Conservation (phyloP, 2,888 invertebrate genomes). For the Drosophila nr. perissopoda region DNA sequence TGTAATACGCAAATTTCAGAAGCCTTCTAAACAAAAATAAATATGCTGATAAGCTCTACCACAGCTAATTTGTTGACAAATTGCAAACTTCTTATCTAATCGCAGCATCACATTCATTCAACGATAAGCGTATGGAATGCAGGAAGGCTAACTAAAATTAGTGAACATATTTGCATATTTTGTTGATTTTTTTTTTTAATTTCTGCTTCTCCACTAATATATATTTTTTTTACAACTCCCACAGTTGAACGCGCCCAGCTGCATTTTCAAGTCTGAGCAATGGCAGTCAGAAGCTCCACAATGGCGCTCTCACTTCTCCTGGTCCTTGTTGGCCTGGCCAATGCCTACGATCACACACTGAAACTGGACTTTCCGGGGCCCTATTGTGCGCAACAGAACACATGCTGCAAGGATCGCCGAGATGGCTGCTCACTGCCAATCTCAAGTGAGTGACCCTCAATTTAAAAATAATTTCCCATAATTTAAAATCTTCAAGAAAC, state of each 20-base stretch:
- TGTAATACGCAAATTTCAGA: constrained; percentile 35
- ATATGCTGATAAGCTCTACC: constrained; percentile 29
- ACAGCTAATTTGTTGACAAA: constrained; percentile 51
- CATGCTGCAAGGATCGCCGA: constrained; percentile 90
- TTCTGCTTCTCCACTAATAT: constrained; percentile 1
- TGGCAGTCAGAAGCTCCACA: constrained; percentile 48
- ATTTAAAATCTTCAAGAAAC: neutral
- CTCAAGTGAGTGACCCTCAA: constrained; percentile 86
- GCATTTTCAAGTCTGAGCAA: constrained; percentile 30
- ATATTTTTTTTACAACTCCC: constrained; percentile 1
- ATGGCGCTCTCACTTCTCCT: constrained; percentile 42
- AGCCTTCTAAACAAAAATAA: constrained; percentile 14
- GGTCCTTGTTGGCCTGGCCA: constrained; percentile 51
- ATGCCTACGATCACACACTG: constrained; percentile 78
- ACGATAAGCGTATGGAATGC: constrained; percentile 22
- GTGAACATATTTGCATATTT: neutral
- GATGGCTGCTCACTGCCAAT: constrained; percentile 94
- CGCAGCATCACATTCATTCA: constrained; percentile 30
- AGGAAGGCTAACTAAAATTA: constrained; percentile 14
- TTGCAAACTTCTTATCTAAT: constrained; percentile 52
- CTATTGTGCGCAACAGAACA: constrained; percentile 81
- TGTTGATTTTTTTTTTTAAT: neutral
- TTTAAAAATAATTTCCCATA: neutral
- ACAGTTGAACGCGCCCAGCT: constrained; percentile 34
- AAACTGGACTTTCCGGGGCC: constrained; percentile 83